A percentile compares a stretch with the other conserved stretches of the same genome.
Evolutionary conservation across 2,113 vertebrate genomes (phyloP).

Genomic region (Leptobrachium ailaonicum): DNA sequence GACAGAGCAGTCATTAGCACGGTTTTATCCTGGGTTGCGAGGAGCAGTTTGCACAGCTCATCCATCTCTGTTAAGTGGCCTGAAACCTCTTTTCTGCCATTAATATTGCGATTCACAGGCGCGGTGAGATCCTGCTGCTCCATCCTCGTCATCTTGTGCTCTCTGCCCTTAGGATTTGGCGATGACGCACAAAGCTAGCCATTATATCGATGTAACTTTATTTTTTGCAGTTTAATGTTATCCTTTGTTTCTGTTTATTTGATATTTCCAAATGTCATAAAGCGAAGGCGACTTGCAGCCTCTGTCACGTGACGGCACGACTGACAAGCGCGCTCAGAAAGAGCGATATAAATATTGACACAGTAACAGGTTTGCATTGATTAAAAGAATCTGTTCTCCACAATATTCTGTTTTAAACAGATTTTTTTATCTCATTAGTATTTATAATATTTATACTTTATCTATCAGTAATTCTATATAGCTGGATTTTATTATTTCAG

Average conservation of each 20-base stretch:
- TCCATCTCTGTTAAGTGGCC: constrained; percentile 53
- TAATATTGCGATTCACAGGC: constrained; percentile 51
- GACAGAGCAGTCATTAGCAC: background rate
- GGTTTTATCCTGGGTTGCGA: constrained; percentile 2
- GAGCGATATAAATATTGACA: too few species aligned
- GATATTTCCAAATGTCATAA: constrained; percentile 17
- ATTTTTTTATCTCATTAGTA: too few species aligned
- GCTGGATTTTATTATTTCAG: too few species aligned
- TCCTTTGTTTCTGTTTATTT: constrained; percentile 3
- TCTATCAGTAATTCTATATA: too few species aligned
- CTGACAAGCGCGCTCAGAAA: too few species aligned
- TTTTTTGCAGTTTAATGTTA: constrained; percentile 19
- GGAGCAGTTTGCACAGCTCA: constrained; percentile 49
- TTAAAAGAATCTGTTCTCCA: too few species aligned
- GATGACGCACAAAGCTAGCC: constrained; percentile 50
- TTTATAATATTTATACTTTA: too few species aligned
- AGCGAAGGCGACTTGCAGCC: background rate
- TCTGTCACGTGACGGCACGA: background rate
- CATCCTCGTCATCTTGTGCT: constrained; percentile 32
- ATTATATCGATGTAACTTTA: constrained; percentile 30
- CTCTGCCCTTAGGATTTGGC: constrained; percentile 47
- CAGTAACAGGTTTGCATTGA: too few species aligned
- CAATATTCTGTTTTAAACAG: too few species aligned
- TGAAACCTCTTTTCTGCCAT: constrained; percentile 52
- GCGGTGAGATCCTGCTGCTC: constrained; percentile 16